Base-by-base conservation (phyloP, 1,140 invertebrate genomes). In the Drosophila nigrodunni region DNA sequence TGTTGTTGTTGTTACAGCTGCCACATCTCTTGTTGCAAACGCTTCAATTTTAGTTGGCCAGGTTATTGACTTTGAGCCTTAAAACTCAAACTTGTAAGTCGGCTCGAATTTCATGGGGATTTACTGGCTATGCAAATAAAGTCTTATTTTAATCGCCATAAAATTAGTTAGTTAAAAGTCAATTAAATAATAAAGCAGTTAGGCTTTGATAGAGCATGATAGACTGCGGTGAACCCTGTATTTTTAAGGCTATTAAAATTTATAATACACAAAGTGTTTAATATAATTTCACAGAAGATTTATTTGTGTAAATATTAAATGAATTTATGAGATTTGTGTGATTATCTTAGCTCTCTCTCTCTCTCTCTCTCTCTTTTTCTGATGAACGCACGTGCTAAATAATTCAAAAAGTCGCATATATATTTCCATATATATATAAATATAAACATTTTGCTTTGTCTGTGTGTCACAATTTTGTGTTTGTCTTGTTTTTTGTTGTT, bases 1-100 rank as follows among this genome's bases (percentile, higher is more conserved):
- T 21, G 25, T 30, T 11, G 35, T 47, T 35, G 39, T 18, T 66
- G 50, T 15, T 18, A 25, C 50, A 41, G 37, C 41, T 41, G 54
- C 18, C 50, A 49, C 39, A 41, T 7, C 37, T 46, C 44, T 34
- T 37, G 60, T 25, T 35, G 50, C 13, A 50, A 35, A 11, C 43
- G 57, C 37, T 70, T 49, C 15, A 55, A 49, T 25, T 49, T 58
- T 34, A 34, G 43, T 11, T 11, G 10, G 10, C 9, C 52, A 60
- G 82, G 86, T 86, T 87, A 88, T 88, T 88, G 76, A 82, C 80
- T 72, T 65, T 62, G 35, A 30, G 2, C 46, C n/a, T 15, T 15
- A 34, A 15, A 47, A 44, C 30, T 59, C 34, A 7, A 52, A 61
- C 25, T 30, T 30, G 6, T 4, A 52, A 30, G 25, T 64, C 18